A percentile compares a stretch with the other conserved stretches of the same genome.
Evolutionary conservation across 2,113 vertebrate genomes (phyloP).

Genomic region (Peromyscus polionotus): DNA sequence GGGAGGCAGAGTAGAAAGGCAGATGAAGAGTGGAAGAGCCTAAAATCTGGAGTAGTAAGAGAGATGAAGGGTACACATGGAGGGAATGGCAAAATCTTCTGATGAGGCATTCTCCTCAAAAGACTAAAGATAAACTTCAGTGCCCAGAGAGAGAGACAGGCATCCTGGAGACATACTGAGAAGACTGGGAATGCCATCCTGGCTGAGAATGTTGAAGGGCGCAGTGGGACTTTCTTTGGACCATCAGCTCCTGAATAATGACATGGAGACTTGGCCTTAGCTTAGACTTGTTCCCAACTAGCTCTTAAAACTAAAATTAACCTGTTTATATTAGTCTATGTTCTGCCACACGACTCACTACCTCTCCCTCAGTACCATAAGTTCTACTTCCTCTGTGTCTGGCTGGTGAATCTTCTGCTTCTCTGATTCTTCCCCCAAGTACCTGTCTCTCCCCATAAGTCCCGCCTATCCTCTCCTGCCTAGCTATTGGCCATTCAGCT

Average conservation of each 20-base stretch:
- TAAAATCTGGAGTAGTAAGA: not conserved
- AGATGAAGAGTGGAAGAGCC: not conserved
- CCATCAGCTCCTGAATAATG: not conserved
- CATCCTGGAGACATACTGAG: not conserved
- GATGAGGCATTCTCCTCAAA: not conserved
- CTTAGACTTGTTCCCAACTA: not conserved
- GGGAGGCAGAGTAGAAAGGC: not conserved
- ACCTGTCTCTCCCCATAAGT: not conserved
- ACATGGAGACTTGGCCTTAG: not conserved
- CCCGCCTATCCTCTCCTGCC: not conserved
- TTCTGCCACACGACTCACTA: not conserved
- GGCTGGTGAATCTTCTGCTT: not conserved
- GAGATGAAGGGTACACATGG: not conserved
- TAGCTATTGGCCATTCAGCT: not conserved
- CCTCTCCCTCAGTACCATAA: not conserved
- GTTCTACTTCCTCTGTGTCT: not conserved
- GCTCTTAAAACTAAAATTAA: not conserved
- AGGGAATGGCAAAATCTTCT: not conserved
- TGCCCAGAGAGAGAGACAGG: not conserved
- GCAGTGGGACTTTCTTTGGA: not conserved
- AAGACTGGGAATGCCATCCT: not conserved
- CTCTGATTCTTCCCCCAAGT: not conserved
- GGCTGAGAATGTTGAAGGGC: not conserved
- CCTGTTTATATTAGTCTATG: not conserved
- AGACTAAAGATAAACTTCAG: not conserved